Base-by-base conservation (phyloP, 2,113 vertebrate species). In the Chinchilla lanigera region DNA sequence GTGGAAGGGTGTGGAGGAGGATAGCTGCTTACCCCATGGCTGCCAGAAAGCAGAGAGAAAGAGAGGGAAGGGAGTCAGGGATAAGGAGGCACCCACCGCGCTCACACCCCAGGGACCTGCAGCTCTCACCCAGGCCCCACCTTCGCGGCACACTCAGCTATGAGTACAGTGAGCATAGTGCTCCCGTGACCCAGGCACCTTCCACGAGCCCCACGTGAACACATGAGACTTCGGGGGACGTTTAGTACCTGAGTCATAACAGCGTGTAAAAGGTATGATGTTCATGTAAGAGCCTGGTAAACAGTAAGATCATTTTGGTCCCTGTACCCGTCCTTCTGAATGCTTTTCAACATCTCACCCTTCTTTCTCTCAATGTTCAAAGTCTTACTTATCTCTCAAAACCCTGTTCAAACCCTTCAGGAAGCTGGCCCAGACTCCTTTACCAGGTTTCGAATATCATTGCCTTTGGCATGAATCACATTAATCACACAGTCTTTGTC, bases 31-130 rank as follows among this genome's bases (percentile, higher is more conserved):
- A 47, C 73, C 22, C 11, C 12, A 30, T 41, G 69, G 26, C 12
- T 6, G 41, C 22, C 73, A 30, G 41, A 8, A 30, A 47, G 12
- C 41, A 47, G 44, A 41, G 41, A 16, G 24, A 47, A 12, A 6
- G 24, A 28, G 22, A 14, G 38, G 24, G 73, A n/a, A 41, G n/a
- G 41, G 24, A 77, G 73, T 9, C 5, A 47, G 41, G 22, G 41
- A 28, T 2, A 14, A 1, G 44, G 7, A 14, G 6, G 4, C 12
- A 28, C 26, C 24, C 12, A 6, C 24, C 7, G 2, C 47, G 26
- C 41, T 77, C 12, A 7, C 22, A 38, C 20, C 73, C 73, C 69
- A 38, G 38, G 28, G 41, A 77, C 41, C 41, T 47, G 24, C 73
- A 10, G 28, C 20, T 22, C 20, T 24, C n/a, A 17, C 9, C 69